Evolutionary conservation across 2,797 vertebrate species (phyloP), one percentile per base, ranked within the genome.

Genomic region (Morus bassanus): DNA sequence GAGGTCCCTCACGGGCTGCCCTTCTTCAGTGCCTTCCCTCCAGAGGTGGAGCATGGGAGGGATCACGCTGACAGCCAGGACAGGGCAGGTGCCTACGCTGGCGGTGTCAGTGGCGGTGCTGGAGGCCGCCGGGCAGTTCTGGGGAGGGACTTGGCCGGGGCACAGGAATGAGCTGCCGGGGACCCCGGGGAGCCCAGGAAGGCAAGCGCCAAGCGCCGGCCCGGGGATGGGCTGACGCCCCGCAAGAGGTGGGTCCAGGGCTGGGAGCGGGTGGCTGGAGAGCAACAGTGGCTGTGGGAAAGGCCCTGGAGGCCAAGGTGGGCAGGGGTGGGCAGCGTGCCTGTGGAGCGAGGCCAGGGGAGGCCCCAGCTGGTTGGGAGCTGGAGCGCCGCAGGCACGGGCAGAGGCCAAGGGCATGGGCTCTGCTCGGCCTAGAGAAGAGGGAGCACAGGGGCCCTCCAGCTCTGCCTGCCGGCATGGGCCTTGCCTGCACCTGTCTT

Each of bases 201-300:
- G 23, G 24, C 23, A 25, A 31, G 27, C 0, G 2, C 24, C 27
- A 10, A 30, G n/a, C 45, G 19, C 45, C 1, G 2, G 18, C 30
- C 59, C 2, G 2, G 30, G 35, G 7, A 14, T 23, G 21, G 73
- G 43, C 56, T 37, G 28, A 23, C 6, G 39, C 17, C 39, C 53
- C 7, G 1, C 25, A 72, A 46, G 67, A 70, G 27, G 27, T 53
- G 35, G 19, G 48, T n/a, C n/a, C n/a, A n/a, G n/a, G n/a, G 15
- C 19, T 1, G 3, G 37, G 10, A n/a, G n/a, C 13, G 12, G 45
- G 18, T 31, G 35, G 35, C 37, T 57, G 72, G 39, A n/a, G 39
- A n/a, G 39, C 31, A 35, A 41, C 53, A 13, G 41, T 7, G 25
- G 72, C 41, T 17, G 10, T 7, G 27, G 53, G 53, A 28, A n/a